Evolutionary conservation across 2,113 vertebrate genomes (phyloP), one percentile per base, ranked within the genome.

Genomic region (Psittacara wagleri): DNA sequence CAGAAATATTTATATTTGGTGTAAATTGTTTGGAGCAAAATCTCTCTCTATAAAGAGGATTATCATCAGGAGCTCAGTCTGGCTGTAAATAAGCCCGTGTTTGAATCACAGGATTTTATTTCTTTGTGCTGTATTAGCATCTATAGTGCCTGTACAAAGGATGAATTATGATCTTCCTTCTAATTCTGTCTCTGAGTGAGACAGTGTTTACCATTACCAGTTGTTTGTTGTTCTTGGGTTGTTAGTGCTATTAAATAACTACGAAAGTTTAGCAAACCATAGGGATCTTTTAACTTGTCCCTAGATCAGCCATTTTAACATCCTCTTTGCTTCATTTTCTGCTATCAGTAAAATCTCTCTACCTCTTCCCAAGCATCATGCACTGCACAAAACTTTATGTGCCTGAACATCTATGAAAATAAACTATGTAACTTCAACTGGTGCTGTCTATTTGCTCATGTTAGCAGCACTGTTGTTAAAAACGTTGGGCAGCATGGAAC

Each of bases 31-130:
- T 73, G 77, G 54, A 92, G 81, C 57, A 85, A 89, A 89, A 78
- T 75, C 69, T 89, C 62, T 84, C 69, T 74, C 13, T 59, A 17
- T 88, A 57, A 88, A 94, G 88, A 92, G 75, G 63, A 86, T 94
- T 92, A 89, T 91, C 73, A 64, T 84, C 69, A 79, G 64, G 88
- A 90, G 76, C 86, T 95, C 64, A 51, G n/a, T 74, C 35, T 88
- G 61, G 17, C 76, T 95, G 43, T 82, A 81, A 92, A 72, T 84
- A 48, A 84, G 41, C 68, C 46, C 54, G 33, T 95, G 76, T 77
- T 92, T 75, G 89, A 88, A 89, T 75, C 7, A 3, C 44, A 64
- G 44, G 44, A 37, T 82, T 95, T 89, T 85, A 66, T 83, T 92
- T 94, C 75, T 84, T 83, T 87, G 54, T 46, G 39, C 41, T 85